Evolutionary conservation across 2,797 vertebrate species (phyloP).

Genomic region (Macrochelys suwanniensis): DNA sequence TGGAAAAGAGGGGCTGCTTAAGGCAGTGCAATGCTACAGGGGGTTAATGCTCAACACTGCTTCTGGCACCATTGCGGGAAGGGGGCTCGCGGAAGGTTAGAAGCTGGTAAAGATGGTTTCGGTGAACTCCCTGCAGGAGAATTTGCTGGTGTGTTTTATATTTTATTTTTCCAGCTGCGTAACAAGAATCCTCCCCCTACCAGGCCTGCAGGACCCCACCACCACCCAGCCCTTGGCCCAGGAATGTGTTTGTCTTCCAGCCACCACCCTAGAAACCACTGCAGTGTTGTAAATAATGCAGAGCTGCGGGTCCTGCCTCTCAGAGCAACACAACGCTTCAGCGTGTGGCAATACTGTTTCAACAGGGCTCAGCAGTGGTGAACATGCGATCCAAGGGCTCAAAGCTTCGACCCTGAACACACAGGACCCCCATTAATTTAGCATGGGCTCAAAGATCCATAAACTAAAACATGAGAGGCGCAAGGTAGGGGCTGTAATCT

Average conservation of each 20-base stretch:
- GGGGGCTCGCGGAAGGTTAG: background rate
- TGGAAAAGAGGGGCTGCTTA: background rate
- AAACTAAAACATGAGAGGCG: background rate
- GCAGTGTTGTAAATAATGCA: background rate
- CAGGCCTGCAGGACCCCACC: fast-evolving
- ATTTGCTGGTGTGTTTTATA: background rate
- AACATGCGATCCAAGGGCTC: background rate
- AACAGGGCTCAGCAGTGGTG: fast-evolving
- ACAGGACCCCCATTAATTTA: background rate
- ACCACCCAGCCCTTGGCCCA: fast-evolving
- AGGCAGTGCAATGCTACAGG: background rate
- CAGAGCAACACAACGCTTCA: background rate
- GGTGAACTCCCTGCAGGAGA: fast-evolving
- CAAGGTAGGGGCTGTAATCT: background rate
- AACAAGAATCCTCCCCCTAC: background rate
- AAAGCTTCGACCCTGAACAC: fast-evolving
- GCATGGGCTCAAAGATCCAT: background rate
- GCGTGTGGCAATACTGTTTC: background rate
- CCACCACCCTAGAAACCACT: background rate
- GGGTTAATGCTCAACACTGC: background rate
- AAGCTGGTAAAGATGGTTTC: background rate
- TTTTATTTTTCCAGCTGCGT: background rate
- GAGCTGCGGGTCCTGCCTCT: background rate
- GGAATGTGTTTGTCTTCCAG: background rate
- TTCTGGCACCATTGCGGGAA: background rate